A percentile compares a stretch with the other conserved stretches of the same genome.
Conservation (phyloP, 2,888 invertebrate genomes). For the Troides oblongomaculatus region DNA sequence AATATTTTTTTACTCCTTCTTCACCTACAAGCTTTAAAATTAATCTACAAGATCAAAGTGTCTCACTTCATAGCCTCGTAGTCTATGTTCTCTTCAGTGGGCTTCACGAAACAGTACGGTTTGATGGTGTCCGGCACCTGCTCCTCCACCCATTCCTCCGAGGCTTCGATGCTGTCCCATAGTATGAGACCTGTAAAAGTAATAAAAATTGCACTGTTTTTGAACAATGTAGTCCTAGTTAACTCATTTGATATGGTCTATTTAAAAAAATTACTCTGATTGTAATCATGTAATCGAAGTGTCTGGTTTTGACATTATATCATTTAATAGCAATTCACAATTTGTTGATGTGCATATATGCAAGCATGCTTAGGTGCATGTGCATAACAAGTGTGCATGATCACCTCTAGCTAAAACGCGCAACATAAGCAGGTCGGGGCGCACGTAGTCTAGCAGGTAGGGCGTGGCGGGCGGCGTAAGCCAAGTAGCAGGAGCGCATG, state of each 20-base stretch:
- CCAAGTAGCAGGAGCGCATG: slow-evolving; percentile 93
- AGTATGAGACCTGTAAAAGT: slow-evolving; percentile 85
- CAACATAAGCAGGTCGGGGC: slow-evolving; percentile 94
- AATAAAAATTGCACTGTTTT: too few relatives aligned
- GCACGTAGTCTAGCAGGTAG: slow-evolving; percentile 92
- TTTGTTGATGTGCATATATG: too few relatives aligned
- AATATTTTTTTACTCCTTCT: too few relatives aligned
- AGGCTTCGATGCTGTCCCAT: slow-evolving; percentile 92
- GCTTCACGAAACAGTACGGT: slow-evolving; percentile 88
- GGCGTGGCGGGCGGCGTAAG: slow-evolving; percentile 94
- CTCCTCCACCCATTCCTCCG: slow-evolving; percentile 89
- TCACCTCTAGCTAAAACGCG: slow-evolving; percentile 87
- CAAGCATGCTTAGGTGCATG: too few relatives aligned
- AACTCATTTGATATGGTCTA: too few relatives aligned
- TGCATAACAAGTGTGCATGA: slow-evolving; percentile 7
- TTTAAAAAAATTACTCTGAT: too few relatives aligned
- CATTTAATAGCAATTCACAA: too few relatives aligned
- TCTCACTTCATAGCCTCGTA: slow-evolving; percentile 95
- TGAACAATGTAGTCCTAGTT: too few relatives aligned
- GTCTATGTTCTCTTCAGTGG: slow-evolving; percentile 86
- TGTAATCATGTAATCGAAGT: too few relatives aligned
- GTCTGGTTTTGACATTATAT: too few relatives aligned
- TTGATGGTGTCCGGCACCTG: slow-evolving; percentile 89
- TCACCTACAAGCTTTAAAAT: too few relatives aligned
- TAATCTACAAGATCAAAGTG: neutral